Percentiles rank a stretch among this genome's conserved stretches.
Conservation (phyloP, 64 coral and sea anemone genomes). For the Montipora efflorescens region DNA sequence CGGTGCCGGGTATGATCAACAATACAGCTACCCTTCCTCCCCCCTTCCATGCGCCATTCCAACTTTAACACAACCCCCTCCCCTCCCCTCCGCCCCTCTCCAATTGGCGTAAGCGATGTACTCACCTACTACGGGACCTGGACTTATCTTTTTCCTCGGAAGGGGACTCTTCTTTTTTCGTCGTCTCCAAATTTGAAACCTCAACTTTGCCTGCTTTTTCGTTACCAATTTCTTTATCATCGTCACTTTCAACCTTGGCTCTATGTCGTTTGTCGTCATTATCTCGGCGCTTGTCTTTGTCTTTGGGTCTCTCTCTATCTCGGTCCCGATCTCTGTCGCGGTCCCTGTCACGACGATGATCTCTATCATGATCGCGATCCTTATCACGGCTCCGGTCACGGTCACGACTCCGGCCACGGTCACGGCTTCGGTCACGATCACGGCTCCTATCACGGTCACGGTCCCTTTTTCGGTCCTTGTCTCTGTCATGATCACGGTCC, state of each 20-base stretch:
- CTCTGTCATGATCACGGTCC: constrained; percentile 36
- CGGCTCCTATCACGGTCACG: constrained; percentile 52
- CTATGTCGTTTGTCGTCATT: constrained; percentile 24
- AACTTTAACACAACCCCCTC: not conserved
- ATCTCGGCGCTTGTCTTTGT: constrained; percentile 12
- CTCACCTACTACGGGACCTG: constrained; percentile 91
- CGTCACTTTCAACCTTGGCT: constrained; percentile 6
- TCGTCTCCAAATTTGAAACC: constrained; percentile 9
- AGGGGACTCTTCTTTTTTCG: constrained; percentile 17
- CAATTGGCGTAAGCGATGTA: constrained; percentile 16
- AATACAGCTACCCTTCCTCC: not conserved
- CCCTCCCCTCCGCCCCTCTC: not conserved
- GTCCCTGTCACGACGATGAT: constrained; percentile 31
- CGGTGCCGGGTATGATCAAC: not conserved
- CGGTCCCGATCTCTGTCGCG: constrained; percentile 42
- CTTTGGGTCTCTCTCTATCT: constrained; percentile 10
- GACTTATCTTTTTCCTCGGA: constrained; percentile 94
- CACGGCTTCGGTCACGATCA: constrained; percentile 46
- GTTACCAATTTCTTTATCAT: constrained; percentile 20
- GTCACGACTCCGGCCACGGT: constrained; percentile 35
- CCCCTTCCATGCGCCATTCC: too few species aligned
- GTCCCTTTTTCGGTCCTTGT: constrained; percentile 38
- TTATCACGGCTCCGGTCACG: constrained; percentile 15
- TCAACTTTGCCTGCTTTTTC: constrained; percentile 10
- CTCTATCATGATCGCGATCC: constrained; percentile 26